Conservation (phyloP, 2,113 vertebrate species). For the Campylomormyrus tamandua region DNA sequence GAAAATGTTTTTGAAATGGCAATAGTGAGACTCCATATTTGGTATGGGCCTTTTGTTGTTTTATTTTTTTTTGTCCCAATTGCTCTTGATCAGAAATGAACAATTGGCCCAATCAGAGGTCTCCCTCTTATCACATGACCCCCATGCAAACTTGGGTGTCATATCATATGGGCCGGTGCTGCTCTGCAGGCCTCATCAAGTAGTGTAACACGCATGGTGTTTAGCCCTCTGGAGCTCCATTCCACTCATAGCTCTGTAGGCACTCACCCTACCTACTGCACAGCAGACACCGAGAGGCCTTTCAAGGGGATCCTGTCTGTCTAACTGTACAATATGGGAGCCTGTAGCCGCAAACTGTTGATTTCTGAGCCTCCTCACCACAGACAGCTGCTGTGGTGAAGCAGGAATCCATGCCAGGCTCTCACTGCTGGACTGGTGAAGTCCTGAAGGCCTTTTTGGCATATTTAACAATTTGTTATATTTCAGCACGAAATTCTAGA, state of each 20-base stretch:
- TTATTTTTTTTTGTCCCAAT: background rate
- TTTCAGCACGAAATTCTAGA: background rate
- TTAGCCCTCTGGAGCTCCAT: background rate
- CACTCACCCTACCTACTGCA: background rate
- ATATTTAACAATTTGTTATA: background rate
- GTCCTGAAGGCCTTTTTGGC: background rate
- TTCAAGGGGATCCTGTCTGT: background rate
- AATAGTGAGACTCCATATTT: background rate
- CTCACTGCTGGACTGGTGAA: background rate
- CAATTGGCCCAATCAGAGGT: background rate
- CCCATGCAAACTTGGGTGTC: background rate
- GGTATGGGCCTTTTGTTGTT: background rate
- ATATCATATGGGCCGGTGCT: background rate
- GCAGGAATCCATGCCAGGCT: background rate
- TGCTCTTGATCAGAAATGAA: background rate
- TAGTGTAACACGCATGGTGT: background rate
- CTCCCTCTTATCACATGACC: background rate
- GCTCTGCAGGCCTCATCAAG: background rate
- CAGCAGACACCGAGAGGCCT: background rate
- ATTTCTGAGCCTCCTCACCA: background rate
- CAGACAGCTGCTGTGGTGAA: background rate
- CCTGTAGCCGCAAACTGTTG: background rate
- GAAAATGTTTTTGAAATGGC: background rate
- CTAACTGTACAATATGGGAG: background rate
- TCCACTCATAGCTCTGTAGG: background rate